A percentile compares a stretch with the other conserved stretches of the same genome.
phyloP scores from a whole-genome alignment of 2,113 vertebrate species.

The Sus scrofa region T2T-Sscrofa CM000817.6:10130501-10131000 shows the following conservation, averaged over 20 bases:
- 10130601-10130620: neutral
- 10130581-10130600: conserved; percentile 24
- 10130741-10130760: neutral
- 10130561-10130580: neutral
- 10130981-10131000: neutral
- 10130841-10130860: neutral
- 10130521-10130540: conserved; percentile 59
- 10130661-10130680: neutral
- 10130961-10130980: neutral
- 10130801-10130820: neutral
- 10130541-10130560: conserved; percentile 72
- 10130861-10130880: neutral
- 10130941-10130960: fast-evolving
- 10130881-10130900: neutral
- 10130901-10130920: neutral
- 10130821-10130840: neutral
- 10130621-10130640: neutral
- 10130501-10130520: conserved; percentile 47
- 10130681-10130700: neutral
- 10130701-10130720: neutral
- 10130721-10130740: fast-evolving
- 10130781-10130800: neutral
- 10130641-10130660: neutral
- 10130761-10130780: neutral
- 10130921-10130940: neutral